Percentiles rank a stretch among this genome's conserved stretches.
Evolutionary conservation across 2,113 vertebrate genomes (phyloP).

Genomic region (Dipodomys ordii): DNA sequence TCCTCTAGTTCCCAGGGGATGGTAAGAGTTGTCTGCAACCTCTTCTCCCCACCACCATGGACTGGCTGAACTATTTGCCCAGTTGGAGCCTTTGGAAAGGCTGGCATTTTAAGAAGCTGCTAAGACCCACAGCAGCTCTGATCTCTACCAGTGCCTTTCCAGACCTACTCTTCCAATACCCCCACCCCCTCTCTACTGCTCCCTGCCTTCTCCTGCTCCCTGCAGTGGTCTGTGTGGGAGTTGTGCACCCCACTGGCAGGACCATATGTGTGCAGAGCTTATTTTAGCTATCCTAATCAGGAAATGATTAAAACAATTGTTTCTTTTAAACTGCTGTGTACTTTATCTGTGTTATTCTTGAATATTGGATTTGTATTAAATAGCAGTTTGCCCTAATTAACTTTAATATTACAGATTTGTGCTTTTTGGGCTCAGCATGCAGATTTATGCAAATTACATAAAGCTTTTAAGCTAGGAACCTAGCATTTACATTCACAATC

Average conservation of each 20-base stretch:
- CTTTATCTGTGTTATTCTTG: constrained; percentile 66
- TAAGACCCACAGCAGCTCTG: not conserved
- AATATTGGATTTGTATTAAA: constrained; percentile 68
- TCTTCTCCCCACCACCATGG: too few species aligned
- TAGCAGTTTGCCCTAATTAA: constrained; percentile 71
- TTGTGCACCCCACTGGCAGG: not conserved
- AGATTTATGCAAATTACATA: constrained; percentile 70
- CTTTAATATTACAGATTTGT: constrained; percentile 64
- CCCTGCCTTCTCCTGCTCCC: not conserved
- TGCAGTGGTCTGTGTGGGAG: not conserved
- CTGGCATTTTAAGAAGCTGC: not conserved
- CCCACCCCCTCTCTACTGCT: too few species aligned
- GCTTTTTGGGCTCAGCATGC: constrained; percentile 63
- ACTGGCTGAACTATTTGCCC: not conserved
- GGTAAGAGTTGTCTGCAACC: too few species aligned
- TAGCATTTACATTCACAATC: not conserved
- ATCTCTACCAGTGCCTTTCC: too few species aligned
- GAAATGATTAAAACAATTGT: constrained; percentile 52
- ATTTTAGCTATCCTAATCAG: constrained; percentile 37
- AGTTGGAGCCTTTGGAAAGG: not conserved
- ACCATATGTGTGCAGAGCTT: not conserved
- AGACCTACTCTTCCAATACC: not conserved
- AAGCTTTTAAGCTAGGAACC: constrained; percentile 11
- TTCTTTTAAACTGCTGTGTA: constrained; percentile 32
- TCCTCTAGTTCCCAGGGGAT: not conserved